Evolutionary conservation across 2,113 vertebrate species (phyloP).

Genomic region (Cnemophilus loriae): DNA sequence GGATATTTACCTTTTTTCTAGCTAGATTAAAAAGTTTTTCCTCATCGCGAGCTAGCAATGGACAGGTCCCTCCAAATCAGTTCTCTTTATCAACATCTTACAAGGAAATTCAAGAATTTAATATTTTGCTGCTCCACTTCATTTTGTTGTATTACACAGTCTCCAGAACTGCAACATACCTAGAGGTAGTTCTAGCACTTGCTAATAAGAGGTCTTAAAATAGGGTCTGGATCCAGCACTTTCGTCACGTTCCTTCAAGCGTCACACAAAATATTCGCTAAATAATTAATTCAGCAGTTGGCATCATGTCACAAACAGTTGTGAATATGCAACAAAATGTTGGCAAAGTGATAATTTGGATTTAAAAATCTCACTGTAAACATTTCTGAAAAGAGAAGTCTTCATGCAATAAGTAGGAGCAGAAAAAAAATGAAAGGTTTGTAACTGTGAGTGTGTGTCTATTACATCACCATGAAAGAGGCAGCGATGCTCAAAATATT

Average conservation of each 20-base stretch:
- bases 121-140: background rate
- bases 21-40: background rate
- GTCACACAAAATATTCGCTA: slow-evolving; percentile 6
- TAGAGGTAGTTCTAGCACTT: background rate
- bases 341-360: background rate
- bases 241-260: slow-evolving; percentile 2
- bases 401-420: background rate
- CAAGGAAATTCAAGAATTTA: background rate
- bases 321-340: slow-evolving; percentile 3
- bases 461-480: background rate
- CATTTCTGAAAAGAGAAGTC: background rate
- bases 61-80: background rate
- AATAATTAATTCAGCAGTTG: slow-evolving; percentile 30
- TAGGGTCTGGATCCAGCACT: background rate
- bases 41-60: background rate
- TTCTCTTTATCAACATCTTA: background rate
- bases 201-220: slow-evolving; percentile 39
- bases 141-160: background rate
- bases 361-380: background rate
- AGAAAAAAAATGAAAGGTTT: background rate
- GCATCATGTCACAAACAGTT: background rate
- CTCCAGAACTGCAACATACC: background rate
- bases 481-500: background rate
- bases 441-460: background rate
- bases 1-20: background rate